These are phyloP conservation scores for Neoitamus cyanurus DNA, from an alignment of 2,888 invertebrate genomes.

Conservation along the genomic window DNA sequence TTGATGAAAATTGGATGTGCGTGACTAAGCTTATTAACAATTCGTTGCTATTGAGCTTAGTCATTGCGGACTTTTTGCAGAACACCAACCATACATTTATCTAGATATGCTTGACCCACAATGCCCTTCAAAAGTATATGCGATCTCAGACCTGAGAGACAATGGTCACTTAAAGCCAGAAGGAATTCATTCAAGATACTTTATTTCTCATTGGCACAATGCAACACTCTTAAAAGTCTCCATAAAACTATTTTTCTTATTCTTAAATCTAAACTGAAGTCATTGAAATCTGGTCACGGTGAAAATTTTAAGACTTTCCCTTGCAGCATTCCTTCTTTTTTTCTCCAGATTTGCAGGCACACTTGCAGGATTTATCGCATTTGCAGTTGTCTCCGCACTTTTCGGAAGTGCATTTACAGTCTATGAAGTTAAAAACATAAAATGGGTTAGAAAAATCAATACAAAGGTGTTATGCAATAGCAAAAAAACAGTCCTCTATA, in stretches of 20 bases:
- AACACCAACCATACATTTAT: too few relatives aligned
- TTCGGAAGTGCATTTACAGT: constrained; percentile 54
- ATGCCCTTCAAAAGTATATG: not conserved
- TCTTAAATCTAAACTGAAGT: not conserved
- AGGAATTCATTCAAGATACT: not conserved
- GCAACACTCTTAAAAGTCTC: not conserved
- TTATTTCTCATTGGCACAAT: not conserved
- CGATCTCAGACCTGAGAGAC: not conserved
- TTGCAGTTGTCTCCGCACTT: constrained; percentile 54
- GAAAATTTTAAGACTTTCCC: not conserved
- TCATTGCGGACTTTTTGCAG: too few relatives aligned
- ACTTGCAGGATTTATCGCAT: constrained; percentile 50
- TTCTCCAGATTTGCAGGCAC: constrained; percentile 2
- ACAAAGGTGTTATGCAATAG: not conserved
- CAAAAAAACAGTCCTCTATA: not conserved
- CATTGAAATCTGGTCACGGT: not conserved
- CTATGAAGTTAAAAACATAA: constrained; percentile 37
- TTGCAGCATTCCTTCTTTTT: constrained; percentile 16
- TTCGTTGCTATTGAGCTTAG: too few relatives aligned
- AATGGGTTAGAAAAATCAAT: constrained; percentile 9
- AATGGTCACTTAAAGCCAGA: not conserved
- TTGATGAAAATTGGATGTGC: not conserved
- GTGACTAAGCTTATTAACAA: not conserved
- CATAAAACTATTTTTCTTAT: not conserved
- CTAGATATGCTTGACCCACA: not conserved